A percentile compares a stretch with the other conserved stretches of the same genome.
These are phyloP conservation scores for Neodontobutis hainanensis DNA, from an alignment of 2,113 vertebrate species.

Conservation along the genomic window DNA sequence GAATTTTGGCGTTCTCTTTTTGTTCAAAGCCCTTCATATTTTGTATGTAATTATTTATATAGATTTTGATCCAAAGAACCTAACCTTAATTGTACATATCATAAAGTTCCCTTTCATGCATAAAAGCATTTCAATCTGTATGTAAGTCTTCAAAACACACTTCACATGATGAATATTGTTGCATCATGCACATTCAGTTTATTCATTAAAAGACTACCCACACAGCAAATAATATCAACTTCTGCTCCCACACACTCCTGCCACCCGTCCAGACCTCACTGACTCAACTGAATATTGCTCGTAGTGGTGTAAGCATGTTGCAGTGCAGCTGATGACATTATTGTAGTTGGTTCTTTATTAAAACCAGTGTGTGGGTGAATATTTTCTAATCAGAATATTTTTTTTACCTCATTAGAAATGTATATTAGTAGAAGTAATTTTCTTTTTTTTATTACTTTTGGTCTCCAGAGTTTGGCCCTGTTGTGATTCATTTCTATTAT, in stretches of 20 bases:
- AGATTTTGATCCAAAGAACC: not conserved
- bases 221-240: constrained; percentile 27
- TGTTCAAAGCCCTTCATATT: no score
- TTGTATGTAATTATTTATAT: no score
- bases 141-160: not conserved
- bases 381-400: constrained; percentile 14
- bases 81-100: no score
- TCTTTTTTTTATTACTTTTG: constrained; percentile 18
- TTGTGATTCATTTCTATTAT: not conserved
- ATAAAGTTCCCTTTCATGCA: no score
- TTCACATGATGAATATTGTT: not conserved
- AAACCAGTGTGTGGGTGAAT: constrained; percentile 20
- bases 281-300: constrained; percentile 18
- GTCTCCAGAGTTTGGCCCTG: not conserved
- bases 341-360: constrained; percentile 8
- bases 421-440: constrained; percentile 37
- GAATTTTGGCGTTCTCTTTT: no score
- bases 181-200: constrained; percentile 21
- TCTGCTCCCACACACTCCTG: constrained; percentile 34
- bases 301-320: constrained; percentile 19
- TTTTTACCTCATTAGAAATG: not conserved
- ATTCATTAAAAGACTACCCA: constrained; percentile 27
- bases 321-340: constrained; percentile 16
- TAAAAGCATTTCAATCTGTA: not conserved
- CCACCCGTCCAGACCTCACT: not conserved